Evolutionary conservation across 2,113 vertebrate genomes (phyloP), one percentile per base, ranked within the genome.

Genomic region (Percopsis transmontana): DNA sequence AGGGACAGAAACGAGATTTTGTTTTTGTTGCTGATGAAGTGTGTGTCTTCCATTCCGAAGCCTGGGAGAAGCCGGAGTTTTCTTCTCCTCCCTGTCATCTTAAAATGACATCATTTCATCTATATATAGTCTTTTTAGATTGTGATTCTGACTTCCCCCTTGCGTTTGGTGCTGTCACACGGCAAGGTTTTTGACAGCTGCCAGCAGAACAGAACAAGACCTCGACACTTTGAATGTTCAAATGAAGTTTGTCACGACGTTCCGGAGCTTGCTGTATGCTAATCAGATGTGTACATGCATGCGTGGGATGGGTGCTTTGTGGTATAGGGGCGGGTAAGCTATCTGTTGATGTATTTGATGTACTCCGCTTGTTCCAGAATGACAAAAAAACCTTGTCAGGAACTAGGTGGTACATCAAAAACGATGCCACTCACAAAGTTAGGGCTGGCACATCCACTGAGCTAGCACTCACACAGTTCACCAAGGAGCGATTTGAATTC

Each of bases 111-210:
- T 83, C 83, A 84, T 89, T 90, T 93, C 84, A 91, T 91, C 91
- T 93, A 92, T 27, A 55, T 91, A 91, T 91, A 93, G 92, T 91
- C 89, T 86, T 82, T 86, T 90, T 75, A 90, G 85, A 90, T 89
- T 87, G 83, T 79, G 87, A 79, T 77, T 91, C 85, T 85, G 90
- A 89, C 86, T 88, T 82, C 79, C 77, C 68, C 70, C 66, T 53
- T 70, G 80, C 54, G 59, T 79, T 86, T 74, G 80, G 68, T 85
- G 61, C 81, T 72, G 89, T 89, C 86, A 86, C 81, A 86, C 66
- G 82, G 78, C 68, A 69, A 86, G 82, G 77, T 80, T 90, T 90
- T 18, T 92, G 92, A 93, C 91, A 93, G 89, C 91, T 92, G 91
- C 91, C 91, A 93, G 89, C 84, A 80, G 85, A 87, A 90, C 87